phyloP scores from a whole-genome alignment of 2,797 vertebrate species.

The Oryzias dopingdopingensis region DNA sequence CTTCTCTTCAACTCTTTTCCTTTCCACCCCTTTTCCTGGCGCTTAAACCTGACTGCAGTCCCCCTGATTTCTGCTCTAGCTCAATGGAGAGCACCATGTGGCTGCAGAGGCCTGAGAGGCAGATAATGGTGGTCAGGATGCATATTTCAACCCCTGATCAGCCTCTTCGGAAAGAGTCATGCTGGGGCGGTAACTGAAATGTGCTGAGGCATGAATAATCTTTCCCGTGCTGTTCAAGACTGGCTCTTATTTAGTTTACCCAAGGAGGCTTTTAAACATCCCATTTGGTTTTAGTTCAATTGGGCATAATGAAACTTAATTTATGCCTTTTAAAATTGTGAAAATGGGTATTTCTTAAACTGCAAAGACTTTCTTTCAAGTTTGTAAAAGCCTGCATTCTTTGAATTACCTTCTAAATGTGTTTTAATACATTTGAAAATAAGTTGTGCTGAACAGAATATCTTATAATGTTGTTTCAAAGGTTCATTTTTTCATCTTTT shows the following conservation, averaged over 20 bases:
- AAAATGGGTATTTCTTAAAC: conserved; percentile 7
- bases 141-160: conserved; percentile 56
- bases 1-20: conserved; percentile 15
- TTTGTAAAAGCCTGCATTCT: too few species aligned
- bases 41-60: conserved; percentile 29
- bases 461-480: background rate
- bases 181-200: conserved; percentile 55
- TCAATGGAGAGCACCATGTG: conserved; percentile 36
- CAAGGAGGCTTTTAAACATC: conserved; percentile 4
- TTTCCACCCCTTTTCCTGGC: conserved; percentile 13
- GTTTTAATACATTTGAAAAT: too few species aligned
- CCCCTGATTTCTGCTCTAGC: conserved; percentile 19
- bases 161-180: conserved; percentile 46
- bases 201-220: conserved; percentile 53
- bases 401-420: too few species aligned
- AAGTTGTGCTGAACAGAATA: too few species aligned
- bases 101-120: conserved; percentile 44
- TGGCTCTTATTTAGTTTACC: conserved; percentile 18
- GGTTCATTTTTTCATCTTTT: background rate
- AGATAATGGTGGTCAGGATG: conserved; percentile 49
- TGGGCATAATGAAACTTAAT: background rate
- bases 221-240: conserved; percentile 19
- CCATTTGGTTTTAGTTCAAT: conserved; percentile 7
- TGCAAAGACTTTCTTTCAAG: too few species aligned
- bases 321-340: conserved; percentile 1